Evolutionary conservation across 2,888 invertebrate species (phyloP).

Genomic region (Prostheceraeus crozeri): DNA sequence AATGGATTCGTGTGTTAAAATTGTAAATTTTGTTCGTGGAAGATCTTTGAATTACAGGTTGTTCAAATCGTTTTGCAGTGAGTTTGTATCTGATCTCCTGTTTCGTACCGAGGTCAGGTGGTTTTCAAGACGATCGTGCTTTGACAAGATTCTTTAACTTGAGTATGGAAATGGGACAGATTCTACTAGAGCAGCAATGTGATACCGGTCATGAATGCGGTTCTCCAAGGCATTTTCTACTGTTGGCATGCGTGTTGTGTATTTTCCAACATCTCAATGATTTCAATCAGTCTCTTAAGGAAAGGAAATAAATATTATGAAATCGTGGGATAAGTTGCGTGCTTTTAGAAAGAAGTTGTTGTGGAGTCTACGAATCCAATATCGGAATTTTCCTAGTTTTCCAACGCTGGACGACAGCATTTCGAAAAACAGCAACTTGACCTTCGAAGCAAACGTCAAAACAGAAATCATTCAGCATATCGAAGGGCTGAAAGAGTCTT

Average conservation of each 20-base stretch:
- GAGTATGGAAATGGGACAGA: background rate
- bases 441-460: background rate
- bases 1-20: background rate
- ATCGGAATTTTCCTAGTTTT: background rate
- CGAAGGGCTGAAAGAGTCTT: background rate
- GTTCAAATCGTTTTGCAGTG: background rate
- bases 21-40: background rate
- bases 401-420: background rate
- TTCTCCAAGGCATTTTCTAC: background rate
- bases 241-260: background rate
- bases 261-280: background rate
- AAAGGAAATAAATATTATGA: background rate
- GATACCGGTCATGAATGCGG: background rate
- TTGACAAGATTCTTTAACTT: background rate
- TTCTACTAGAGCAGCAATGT: background rate
- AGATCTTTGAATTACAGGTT: background rate
- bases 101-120: background rate
- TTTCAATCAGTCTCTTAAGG: background rate
- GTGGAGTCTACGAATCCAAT: background rate
- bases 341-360: background rate
- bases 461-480: background rate
- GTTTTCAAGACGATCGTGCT: background rate
- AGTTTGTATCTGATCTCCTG: background rate
- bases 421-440: background rate
- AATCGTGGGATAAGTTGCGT: background rate